Percentiles rank a stretch among this genome's conserved stretches.
phyloP scores from a whole-genome alignment of 2,797 vertebrate species.

The Hapalemur alaotrensis region DNA sequence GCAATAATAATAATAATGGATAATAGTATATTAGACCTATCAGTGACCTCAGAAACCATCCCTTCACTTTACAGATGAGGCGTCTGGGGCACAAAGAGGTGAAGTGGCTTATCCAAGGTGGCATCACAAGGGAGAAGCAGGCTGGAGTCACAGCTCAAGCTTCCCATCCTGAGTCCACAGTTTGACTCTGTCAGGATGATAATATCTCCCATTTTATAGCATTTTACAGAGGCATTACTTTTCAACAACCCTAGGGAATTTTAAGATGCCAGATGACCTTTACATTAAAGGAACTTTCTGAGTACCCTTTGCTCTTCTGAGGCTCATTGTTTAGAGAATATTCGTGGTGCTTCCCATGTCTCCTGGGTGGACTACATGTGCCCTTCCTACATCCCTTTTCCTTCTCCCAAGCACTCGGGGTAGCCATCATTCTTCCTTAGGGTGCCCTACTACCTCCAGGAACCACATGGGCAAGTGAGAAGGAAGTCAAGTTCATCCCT shows the following conservation, averaged over 20 bases:
- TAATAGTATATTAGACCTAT: background rate
- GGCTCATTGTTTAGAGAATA: background rate
- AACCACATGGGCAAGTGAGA: background rate
- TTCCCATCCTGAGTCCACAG: background rate
- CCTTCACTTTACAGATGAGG: background rate
- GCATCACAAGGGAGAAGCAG: background rate
- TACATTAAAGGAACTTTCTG: background rate
- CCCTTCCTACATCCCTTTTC: background rate
- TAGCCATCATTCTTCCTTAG: background rate
- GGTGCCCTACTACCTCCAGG: background rate
- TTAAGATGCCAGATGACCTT: background rate
- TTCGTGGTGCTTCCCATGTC: background rate
- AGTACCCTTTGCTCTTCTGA: background rate
- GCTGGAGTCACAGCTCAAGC: background rate
- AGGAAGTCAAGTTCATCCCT: background rate
- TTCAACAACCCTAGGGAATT: background rate
- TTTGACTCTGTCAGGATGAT: background rate
- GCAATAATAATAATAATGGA: background rate
- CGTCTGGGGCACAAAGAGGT: background rate
- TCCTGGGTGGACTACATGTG: accelerated
- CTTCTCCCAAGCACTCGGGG: background rate
- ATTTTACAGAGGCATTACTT: background rate
- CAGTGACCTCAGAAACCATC: background rate
- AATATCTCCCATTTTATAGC: background rate
- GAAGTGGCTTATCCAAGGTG: background rate